phyloP scores from a whole-genome alignment of 2,888 invertebrate genomes.

The Sipha maydis region DNA sequence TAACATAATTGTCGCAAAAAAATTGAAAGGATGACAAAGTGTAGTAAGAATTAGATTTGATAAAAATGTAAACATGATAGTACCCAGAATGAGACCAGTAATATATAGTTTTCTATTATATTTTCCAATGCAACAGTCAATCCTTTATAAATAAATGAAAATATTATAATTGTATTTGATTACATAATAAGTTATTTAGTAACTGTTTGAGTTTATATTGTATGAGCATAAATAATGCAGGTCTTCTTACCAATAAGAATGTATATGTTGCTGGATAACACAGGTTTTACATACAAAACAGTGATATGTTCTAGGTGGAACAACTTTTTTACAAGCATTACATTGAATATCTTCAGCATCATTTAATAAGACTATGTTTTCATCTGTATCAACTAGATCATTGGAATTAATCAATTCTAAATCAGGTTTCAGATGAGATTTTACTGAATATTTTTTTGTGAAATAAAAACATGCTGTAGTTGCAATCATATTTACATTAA shows the following conservation, averaged over 20 bases:
- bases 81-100: constrained; percentile 74
- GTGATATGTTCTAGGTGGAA: constrained; percentile 78
- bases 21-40: constrained; percentile 83
- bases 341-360: constrained; percentile 70
- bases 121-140: constrained; percentile 85
- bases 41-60: constrained; percentile 85
- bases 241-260: constrained; percentile 78
- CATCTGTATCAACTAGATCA: constrained; percentile 15
- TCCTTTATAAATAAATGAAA: constrained; percentile 70
- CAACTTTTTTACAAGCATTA: constrained; percentile 72
- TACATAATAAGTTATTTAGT: not conserved
- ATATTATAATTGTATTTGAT: constrained; percentile 14
- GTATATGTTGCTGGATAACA: constrained; percentile 80
- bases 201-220: no score
- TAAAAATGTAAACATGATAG: constrained; percentile 77
- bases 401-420: constrained; percentile 38
- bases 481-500: constrained; percentile 70
- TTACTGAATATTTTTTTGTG: constrained; percentile 33
- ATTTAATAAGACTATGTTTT: constrained; percentile 37
- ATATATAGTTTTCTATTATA: constrained; percentile 83
- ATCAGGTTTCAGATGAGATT: constrained; percentile 51
- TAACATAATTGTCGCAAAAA: constrained; percentile 76
- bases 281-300: constrained; percentile 86
- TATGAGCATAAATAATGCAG: constrained; percentile 17
- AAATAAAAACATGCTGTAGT: constrained; percentile 44